A percentile compares a stretch with the other conserved stretches of the same genome.
Evolutionary conservation across 2,797 vertebrate species (phyloP).

Genomic region (Tiaroga cobitis): DNA sequence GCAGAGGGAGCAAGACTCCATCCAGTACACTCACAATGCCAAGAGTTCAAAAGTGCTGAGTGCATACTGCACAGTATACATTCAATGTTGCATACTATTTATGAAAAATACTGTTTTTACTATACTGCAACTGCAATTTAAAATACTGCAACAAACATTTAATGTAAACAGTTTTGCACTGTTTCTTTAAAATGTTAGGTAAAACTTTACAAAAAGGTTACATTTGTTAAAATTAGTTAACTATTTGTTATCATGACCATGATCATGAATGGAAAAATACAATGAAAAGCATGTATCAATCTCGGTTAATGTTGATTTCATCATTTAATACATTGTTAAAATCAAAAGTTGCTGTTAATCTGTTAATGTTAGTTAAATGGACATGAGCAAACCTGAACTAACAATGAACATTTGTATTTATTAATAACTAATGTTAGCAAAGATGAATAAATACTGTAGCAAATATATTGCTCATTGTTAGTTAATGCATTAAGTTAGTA

Average conservation of each 20-base stretch:
- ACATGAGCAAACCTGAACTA: not conserved
- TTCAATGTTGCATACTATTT: not conserved
- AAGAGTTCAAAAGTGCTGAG: not conserved
- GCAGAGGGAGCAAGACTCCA: conserved; percentile 77
- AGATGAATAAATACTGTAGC: not conserved
- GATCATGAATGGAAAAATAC: too few species aligned
- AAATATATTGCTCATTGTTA: not conserved
- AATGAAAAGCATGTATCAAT: not conserved
- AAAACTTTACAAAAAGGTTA: not conserved
- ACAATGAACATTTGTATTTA: not conserved
- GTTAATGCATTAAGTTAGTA: not conserved
- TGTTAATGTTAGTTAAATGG: not conserved
- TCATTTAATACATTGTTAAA: not conserved
- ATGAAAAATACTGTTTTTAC: conserved; percentile 16
- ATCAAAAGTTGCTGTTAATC: not conserved
- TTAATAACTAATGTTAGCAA: not conserved
- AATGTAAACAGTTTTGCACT: not conserved
- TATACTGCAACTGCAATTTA: too few species aligned
- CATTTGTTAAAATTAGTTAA: too few species aligned
- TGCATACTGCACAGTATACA: conserved; percentile 5
- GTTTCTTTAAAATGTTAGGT: not conserved
- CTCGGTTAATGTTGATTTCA: too few species aligned
- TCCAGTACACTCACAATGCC: conserved; percentile 33
- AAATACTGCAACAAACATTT: not conserved
- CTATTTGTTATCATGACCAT: too few species aligned